A percentile compares a stretch with the other conserved stretches of the same genome.
These are phyloP conservation scores for Hirundichthys speculiger DNA, from an alignment of 2,113 vertebrate species.

Conservation along the genomic window DNA sequence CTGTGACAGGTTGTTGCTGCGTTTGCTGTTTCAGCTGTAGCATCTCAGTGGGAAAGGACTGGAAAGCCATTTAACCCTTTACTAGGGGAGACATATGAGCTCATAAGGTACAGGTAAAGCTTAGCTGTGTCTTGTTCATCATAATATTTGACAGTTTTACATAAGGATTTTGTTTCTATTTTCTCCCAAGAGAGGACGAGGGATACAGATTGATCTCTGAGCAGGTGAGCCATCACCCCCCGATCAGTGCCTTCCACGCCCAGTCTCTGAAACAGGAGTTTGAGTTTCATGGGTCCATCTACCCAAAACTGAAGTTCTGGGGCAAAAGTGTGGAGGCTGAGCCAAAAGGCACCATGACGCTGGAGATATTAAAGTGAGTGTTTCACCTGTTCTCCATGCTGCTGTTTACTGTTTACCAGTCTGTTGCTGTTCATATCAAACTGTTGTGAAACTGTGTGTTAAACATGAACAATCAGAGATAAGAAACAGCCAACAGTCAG, in stretches of 20 bases:
- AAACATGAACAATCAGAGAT: no score
- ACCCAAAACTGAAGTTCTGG: constrained; percentile 98
- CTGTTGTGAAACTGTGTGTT: no score
- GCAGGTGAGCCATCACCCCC: constrained; percentile 97
- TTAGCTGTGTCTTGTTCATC: background rate
- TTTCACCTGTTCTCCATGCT: background rate
- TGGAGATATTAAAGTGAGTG: constrained; percentile 92
- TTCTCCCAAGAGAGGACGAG: constrained; percentile 85
- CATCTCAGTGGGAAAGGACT: constrained; percentile 97
- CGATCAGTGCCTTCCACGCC: constrained; percentile 92
- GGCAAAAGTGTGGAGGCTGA: constrained; percentile 98
- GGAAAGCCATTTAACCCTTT: constrained; percentile 98
- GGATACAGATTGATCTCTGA: constrained; percentile 94
- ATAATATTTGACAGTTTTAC: no score
- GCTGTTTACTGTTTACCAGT: no score
- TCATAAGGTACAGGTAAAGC: constrained; percentile 82
- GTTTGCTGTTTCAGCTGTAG: constrained; percentile 95
- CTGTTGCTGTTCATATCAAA: no score
- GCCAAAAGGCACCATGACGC: constrained; percentile 93
- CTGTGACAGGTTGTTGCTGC: constrained; percentile 88
- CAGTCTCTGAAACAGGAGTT: constrained; percentile 93
- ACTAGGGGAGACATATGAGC: constrained; percentile 94
- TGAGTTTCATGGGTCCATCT: constrained; percentile 94
- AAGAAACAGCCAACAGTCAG: no score
- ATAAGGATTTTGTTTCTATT: background rate